phyloP scores from a whole-genome alignment of 35 echinoderm and acorn worm genomes.

The Amphiura filiformis region DNA sequence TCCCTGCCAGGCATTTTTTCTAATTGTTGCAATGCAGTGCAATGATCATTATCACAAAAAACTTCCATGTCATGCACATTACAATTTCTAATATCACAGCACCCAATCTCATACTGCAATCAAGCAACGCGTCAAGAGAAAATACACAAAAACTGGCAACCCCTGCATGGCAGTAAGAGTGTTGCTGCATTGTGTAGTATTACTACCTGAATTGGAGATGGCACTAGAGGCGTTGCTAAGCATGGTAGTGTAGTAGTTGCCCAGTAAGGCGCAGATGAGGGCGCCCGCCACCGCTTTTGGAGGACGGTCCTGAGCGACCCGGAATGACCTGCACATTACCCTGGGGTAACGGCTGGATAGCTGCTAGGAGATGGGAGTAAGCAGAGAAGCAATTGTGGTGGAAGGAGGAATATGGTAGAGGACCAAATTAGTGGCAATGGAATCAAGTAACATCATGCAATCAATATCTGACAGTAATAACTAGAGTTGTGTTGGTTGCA shows the following conservation, averaged over 20 bases:
- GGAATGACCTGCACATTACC: conserved; percentile 91
- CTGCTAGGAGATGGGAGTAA: conserved; percentile 32
- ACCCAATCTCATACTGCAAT: background rate
- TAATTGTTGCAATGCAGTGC: background rate
- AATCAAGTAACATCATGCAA: background rate
- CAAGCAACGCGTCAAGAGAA: background rate
- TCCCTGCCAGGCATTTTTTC: background rate
- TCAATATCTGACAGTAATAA: background rate
- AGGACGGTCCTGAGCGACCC: conserved; percentile 48
- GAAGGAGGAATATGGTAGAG: background rate
- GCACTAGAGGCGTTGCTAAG: conserved; percentile 95
- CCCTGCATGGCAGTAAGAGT: background rate
- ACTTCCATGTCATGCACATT: background rate
- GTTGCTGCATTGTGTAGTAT: background rate
- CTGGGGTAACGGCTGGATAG: conserved; percentile 82
- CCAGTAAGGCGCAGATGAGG: conserved; percentile 14
- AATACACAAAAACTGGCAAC: background rate
- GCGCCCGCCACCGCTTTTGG: conserved; percentile 9
- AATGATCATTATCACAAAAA: too few relatives aligned
- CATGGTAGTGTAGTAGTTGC: conserved; percentile 95
- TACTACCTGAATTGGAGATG: conserved; percentile 86
- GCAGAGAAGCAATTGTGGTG: background rate
- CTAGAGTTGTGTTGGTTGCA: background rate
- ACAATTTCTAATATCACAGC: background rate
- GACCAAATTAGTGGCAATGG: background rate